Evolutionary conservation across 1,140 invertebrate genomes (phyloP).

Genomic region (Sipha flava): DNA sequence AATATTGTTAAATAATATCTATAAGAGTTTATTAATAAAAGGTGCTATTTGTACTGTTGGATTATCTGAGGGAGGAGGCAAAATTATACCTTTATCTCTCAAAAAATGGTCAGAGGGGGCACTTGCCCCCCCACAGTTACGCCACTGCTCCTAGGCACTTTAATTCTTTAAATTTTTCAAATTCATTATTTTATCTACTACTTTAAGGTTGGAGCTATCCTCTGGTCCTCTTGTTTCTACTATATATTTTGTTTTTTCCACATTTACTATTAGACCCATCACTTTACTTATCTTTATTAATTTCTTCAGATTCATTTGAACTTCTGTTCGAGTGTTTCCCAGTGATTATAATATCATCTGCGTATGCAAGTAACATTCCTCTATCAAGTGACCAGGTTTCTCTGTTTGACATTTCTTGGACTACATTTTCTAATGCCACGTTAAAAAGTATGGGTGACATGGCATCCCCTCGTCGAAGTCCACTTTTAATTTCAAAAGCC

Average conservation of each 20-base stretch:
- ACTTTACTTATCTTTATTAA: background rate
- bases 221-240: background rate
- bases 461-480: no score
- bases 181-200: background rate
- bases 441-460: no score
- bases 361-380: background rate
- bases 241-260: background rate
- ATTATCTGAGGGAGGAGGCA: no score
- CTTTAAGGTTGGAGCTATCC: background rate
- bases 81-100: no score
- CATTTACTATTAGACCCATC: background rate
- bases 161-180: background rate
- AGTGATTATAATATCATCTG: no score
- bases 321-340: background rate
- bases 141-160: background rate
- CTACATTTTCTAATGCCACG: background rate
- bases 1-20: no score
- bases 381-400: background rate
- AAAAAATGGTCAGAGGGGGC: no score
- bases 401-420: background rate
- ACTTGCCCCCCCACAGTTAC: no score
- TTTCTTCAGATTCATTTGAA: background rate
- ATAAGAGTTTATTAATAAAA: no score
- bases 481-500: slow-evolving; percentile 9
- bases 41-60: no score